These are phyloP conservation scores for Oscheius sp. DNA, from an alignment of 2,888 invertebrate species.

Conservation along the genomic window DNA sequence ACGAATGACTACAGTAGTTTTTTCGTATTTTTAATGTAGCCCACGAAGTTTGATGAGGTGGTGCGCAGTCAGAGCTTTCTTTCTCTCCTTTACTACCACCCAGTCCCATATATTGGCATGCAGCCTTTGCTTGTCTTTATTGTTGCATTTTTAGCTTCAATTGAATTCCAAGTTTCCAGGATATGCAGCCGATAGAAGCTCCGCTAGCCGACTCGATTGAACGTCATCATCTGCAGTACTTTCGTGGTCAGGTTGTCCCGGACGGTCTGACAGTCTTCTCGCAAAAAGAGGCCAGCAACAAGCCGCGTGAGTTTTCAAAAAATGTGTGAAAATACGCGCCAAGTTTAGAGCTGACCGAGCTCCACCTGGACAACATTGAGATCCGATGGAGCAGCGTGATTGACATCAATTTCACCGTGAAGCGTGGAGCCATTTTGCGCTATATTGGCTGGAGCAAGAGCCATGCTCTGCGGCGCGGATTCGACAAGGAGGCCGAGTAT, in stretches of 20 bases:
- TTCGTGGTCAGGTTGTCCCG: conserved; percentile 75
- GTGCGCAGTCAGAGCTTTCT: too few relatives aligned
- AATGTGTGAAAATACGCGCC: not conserved
- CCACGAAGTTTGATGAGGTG: too few relatives aligned
- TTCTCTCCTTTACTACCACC: too few relatives aligned
- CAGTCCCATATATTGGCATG: too few relatives aligned
- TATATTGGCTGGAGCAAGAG: conserved; percentile 55
- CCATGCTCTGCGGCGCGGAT: conserved; percentile 56
- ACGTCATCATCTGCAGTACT: conserved; percentile 78
- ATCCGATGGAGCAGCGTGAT: conserved; percentile 13
- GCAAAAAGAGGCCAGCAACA: conserved; percentile 70
- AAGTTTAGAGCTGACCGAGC: conserved; percentile 78
- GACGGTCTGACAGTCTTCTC: conserved; percentile 68
- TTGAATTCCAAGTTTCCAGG: conserved; percentile 26
- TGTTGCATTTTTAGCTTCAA: not conserved
- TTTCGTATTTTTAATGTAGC: too few relatives aligned
- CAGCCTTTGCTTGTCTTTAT: not conserved
- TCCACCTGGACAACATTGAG: conserved; percentile 75
- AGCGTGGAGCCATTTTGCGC: not conserved
- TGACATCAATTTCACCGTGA: not conserved
- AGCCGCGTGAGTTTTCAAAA: conserved; percentile 61
- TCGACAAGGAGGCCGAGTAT: conserved; percentile 59
- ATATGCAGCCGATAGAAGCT: conserved; percentile 79
- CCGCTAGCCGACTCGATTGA: conserved; percentile 79
- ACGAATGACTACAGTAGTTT: too few relatives aligned